phyloP scores from a whole-genome alignment of 1,140 invertebrate species.

The Anastrepha obliqua region DNA sequence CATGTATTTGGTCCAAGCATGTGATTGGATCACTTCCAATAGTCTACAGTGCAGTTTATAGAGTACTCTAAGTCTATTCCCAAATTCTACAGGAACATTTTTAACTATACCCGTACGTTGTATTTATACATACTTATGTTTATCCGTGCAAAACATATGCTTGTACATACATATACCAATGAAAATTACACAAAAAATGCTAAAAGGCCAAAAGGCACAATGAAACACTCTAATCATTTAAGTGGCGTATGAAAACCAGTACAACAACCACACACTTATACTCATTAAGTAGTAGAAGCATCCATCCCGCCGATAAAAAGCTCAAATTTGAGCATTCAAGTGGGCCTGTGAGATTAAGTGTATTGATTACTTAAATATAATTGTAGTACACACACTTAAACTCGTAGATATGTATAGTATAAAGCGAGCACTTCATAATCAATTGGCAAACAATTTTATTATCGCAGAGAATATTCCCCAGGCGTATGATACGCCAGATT shows the following conservation, averaged over 20 bases:
- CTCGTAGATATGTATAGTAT: not conserved
- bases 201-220: not conserved
- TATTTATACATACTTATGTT: too few species aligned
- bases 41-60: too few species aligned
- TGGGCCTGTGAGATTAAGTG: conserved; percentile 38
- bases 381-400: not conserved
- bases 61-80: too few species aligned
- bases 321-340: not conserved
- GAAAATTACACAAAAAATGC: not conserved
- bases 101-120: too few species aligned
- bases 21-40: too few species aligned
- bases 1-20: too few species aligned
- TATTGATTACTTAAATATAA: conserved; percentile 30
- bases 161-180: not conserved
- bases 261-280: not conserved
- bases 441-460: conserved; percentile 11
- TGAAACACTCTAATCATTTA: not conserved
- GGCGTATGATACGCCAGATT: not conserved
- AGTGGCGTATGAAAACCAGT: conserved; percentile 5
- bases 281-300: not conserved
- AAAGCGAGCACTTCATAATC: not conserved
- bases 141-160: not conserved
- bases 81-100: too few species aligned
- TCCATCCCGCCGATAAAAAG: conserved; percentile 7
- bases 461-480: not conserved